Evolutionary conservation across 2,797 vertebrate genomes (phyloP).

Genomic region (Uromys caudimaculatus): DNA sequence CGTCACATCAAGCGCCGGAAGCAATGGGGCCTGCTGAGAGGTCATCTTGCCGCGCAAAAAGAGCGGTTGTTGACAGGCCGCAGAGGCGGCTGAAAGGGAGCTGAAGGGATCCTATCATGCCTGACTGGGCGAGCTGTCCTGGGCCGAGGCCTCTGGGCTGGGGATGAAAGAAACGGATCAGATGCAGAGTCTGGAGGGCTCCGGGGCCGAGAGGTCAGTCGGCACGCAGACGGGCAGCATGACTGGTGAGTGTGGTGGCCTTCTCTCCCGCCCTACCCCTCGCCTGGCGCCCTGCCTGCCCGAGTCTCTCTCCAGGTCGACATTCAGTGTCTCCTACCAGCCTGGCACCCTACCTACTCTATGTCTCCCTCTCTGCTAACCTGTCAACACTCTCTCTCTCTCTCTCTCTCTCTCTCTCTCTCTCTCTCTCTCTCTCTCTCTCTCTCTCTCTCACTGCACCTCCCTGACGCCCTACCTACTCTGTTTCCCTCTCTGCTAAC

Average conservation of each 20-base stretch:
- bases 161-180: conserved; percentile 75
- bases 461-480: neutral
- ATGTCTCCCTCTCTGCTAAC: neutral
- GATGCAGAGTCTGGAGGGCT: conserved; percentile 79
- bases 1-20: conserved; percentile 31
- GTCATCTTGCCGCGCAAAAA: conserved; percentile 23
- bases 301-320: neutral
- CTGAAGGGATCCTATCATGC: conserved; percentile 51
- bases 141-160: conserved; percentile 58
- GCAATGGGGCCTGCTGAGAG: rapidly evolving
- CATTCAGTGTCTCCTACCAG: neutral
- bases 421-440: rapidly evolving
- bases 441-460: neutral
- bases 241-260: conserved; percentile 82
- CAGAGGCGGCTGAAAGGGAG: neutral
- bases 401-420: too few species aligned
- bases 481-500: too few species aligned
- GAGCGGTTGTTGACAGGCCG: neutral
- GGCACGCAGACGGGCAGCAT: conserved; percentile 87
- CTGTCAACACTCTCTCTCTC: neutral
- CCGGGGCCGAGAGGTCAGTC: conserved; percentile 70
- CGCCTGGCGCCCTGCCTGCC: neutral
- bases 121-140: neutral
- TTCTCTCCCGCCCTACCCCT: too few species aligned
- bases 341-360: too few species aligned